phyloP scores from a whole-genome alignment of 2,888 invertebrate genomes.

The Dynastes grantii region DNA sequence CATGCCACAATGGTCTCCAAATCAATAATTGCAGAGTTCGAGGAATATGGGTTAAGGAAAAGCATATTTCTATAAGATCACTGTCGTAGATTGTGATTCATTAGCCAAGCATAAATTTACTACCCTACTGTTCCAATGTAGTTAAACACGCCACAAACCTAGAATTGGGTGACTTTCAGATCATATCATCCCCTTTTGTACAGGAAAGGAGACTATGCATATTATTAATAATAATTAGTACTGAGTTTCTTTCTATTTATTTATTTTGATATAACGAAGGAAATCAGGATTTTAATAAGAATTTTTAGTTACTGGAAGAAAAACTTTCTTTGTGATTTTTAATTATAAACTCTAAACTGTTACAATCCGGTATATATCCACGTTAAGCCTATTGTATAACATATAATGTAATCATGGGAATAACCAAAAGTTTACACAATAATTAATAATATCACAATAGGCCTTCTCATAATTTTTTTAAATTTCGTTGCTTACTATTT shows the following conservation, averaged over 20 bases:
- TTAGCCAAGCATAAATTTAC: constrained; percentile 8
- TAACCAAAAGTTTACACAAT: constrained; percentile 11
- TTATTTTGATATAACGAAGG: too few relatives aligned
- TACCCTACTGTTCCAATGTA: background rate
- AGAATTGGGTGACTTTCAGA: background rate
- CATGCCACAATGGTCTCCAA: background rate
- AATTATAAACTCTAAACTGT: background rate
- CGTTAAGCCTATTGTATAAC: constrained; percentile 3
- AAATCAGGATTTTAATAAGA: too few relatives aligned
- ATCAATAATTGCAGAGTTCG: constrained; percentile 17
- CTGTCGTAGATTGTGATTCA: constrained; percentile 5
- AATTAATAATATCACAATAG: constrained; percentile 17
- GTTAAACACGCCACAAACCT: constrained; percentile 1
- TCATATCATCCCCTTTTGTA: background rate
- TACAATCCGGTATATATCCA: constrained; percentile 1
- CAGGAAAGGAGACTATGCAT: background rate
- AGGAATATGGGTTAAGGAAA: constrained; percentile 28
- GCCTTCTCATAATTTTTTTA: background rate
- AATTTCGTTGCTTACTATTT: constrained; percentile 1
- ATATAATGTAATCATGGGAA: constrained; percentile 11
- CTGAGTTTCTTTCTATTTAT: too few relatives aligned
- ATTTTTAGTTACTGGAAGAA: too few relatives aligned
- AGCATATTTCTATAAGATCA: background rate
- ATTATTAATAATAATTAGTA: too few relatives aligned
- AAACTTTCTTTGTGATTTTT: too few relatives aligned